Evolutionary conservation across 1,140 invertebrate species (phyloP), one percentile per base, ranked within the genome.

Genomic region (Yoshiicerus persimilis): DNA sequence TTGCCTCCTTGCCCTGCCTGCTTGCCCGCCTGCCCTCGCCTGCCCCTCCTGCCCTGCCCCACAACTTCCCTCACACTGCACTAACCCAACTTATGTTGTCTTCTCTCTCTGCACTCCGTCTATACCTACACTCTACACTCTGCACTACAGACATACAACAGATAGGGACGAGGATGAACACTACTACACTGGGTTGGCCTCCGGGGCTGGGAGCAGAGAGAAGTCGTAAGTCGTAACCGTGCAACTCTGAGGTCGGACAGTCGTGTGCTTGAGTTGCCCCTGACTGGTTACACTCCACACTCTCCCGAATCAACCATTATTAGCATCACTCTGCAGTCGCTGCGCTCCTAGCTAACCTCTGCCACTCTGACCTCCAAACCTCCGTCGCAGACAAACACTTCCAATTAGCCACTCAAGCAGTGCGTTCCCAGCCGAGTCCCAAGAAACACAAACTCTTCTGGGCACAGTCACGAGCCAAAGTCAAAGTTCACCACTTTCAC

Each of bases 171-270:
- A 41, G 20, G 30, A 13, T 32, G 13, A 20, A 87, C 70, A 4
- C 39, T 25, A n/a, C 23, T 32, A 38, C 27, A 47, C 8, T 66
- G 62, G 13, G 70, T 66, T 86, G 88, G 88, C 84, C 88, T 86
- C 66, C 85, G 88, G 88, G 88, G 88, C 41, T 88, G 83, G 36
- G 87, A 88, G 87, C 36, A 87, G 75, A 89, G 80, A 90, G 80
- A 90, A 87, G 86, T 89, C 88, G 88, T 88, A 88, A 89, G 86
- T 90, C 89, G 89, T 89, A 86, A 89, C 88, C 86, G 88, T 89
- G 89, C 84, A 90, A 89, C 89, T 90, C 84, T 90, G 84, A 90
- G 89, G 89, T 90, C 89, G 89, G 86, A 64, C 89, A 90, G 89
- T 89, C 89, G 86, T 90, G 88, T 90, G 88, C 88, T 89, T 89